A percentile compares a stretch with the other conserved stretches of the same genome.
These are phyloP conservation scores for Labeo catla DNA, from an alignment of 2,113 vertebrate species.

Conservation along the genomic window DNA sequence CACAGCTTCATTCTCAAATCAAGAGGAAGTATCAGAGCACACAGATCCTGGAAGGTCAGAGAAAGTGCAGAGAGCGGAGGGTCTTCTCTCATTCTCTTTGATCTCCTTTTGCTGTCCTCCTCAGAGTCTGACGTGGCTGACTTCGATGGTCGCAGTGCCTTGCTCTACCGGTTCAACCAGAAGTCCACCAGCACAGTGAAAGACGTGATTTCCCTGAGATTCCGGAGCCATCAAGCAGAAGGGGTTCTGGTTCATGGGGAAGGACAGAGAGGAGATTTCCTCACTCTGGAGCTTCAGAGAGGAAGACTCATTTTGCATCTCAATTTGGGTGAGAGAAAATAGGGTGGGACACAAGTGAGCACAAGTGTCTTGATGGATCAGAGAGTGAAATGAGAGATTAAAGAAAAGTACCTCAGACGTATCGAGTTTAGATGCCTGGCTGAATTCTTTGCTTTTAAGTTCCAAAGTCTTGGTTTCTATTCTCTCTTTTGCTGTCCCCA, in stretches of 20 bases:
- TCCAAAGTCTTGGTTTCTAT: neutral
- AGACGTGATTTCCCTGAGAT: slow-evolving; percentile 87
- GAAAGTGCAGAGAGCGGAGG: neutral
- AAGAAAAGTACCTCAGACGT: neutral
- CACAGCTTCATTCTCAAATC: slow-evolving; percentile 14
- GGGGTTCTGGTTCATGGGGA: slow-evolving; percentile 88
- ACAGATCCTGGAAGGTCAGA: slow-evolving; percentile 13
- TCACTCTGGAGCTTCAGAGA: slow-evolving; percentile 84
- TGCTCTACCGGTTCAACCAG: slow-evolving; percentile 89
- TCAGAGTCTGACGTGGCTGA: slow-evolving; percentile 85
- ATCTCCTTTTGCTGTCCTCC: slow-evolving; percentile 25
- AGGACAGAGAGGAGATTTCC: slow-evolving; percentile 84
- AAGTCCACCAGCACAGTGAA: slow-evolving; percentile 88
- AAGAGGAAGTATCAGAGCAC: neutral
- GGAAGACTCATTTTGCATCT: slow-evolving; percentile 81
- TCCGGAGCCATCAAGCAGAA: slow-evolving; percentile 85
- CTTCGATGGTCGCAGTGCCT: slow-evolving; percentile 85
- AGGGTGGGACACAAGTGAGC: neutral
- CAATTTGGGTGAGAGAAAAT: slow-evolving; percentile 76
- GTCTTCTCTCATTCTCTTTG: neutral
- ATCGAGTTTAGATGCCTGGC: neutral
- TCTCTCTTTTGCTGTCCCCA: neutral
- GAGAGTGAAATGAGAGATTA: neutral
- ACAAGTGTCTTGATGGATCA: neutral
- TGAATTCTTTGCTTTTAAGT: neutral